phyloP scores from a whole-genome alignment of 1,140 invertebrate genomes.

The Sinonovacula constricta region DNA sequence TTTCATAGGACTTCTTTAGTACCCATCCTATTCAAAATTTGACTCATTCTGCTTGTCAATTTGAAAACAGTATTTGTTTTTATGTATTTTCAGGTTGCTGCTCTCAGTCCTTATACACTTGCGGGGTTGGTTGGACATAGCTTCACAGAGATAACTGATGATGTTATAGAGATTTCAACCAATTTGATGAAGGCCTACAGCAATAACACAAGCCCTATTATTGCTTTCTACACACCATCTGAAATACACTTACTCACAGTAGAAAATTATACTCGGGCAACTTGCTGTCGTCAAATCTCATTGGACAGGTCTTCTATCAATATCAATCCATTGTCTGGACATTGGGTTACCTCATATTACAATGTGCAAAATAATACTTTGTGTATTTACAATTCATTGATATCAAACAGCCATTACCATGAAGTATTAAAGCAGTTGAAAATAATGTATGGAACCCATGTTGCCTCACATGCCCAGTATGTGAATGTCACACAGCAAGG shows the following conservation, averaged over 20 bases:
- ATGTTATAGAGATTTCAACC: conserved; percentile 9
- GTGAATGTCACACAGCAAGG: conserved; percentile 12
- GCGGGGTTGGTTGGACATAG: conserved; percentile 4
- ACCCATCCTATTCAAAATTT: too few relatives aligned
- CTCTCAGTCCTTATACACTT: not conserved
- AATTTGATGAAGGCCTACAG: not conserved
- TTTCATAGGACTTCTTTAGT: too few relatives aligned
- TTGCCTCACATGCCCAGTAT: not conserved
- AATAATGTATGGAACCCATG: not conserved
- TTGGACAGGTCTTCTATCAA: conserved; percentile 1
- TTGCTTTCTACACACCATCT: conserved; percentile 6
- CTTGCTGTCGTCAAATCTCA: not conserved
- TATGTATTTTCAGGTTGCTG: not conserved
- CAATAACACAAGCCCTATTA: not conserved
- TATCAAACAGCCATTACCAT: not conserved
- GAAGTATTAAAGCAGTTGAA: conserved; percentile 10
- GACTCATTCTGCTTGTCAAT: too few relatives aligned
- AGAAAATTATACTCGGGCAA: not conserved
- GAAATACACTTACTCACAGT: conserved; percentile 7
- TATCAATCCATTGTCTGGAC: conserved; percentile 17
- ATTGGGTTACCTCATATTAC: conserved; percentile 26
- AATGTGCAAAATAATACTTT: conserved; percentile 1
- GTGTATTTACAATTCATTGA: conserved; percentile 7
- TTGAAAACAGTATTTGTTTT: not conserved
- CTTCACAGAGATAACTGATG: conserved; percentile 17